These are phyloP conservation scores for Orussus abietinus DNA, from an alignment of 1,140 invertebrate genomes.

Conservation along the genomic window DNA sequence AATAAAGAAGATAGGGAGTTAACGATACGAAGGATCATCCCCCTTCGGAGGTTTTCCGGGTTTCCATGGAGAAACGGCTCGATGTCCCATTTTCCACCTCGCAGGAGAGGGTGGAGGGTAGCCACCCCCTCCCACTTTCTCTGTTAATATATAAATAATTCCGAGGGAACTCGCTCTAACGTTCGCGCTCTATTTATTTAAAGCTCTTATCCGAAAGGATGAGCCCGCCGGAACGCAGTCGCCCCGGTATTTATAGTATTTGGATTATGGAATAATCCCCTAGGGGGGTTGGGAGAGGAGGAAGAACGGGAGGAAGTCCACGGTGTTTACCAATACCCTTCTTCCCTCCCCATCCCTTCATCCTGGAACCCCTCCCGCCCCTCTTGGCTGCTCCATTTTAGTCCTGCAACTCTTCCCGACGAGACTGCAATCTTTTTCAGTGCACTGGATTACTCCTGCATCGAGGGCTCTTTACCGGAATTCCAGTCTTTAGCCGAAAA, in stretches of 20 bases:
- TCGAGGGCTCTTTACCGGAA: conserved; percentile 30
- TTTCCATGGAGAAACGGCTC: too few relatives aligned
- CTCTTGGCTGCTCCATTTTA: conserved; percentile 8
- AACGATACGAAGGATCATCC: too few relatives aligned
- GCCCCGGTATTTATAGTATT: conserved; percentile 48
- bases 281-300: conserved; percentile 20
- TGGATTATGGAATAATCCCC: conserved; percentile 47
- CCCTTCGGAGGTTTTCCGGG: too few relatives aligned
- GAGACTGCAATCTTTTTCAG: conserved; percentile 3
- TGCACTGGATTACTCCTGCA: conserved; percentile 30
- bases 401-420: not conserved
- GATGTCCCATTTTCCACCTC: too few relatives aligned
- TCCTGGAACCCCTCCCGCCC: conserved; percentile 18
- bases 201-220: conserved; percentile 29
- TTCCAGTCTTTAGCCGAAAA: conserved; percentile 39
- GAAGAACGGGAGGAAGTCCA: conserved; percentile 21
- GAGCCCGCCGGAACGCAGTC: conserved; percentile 20
- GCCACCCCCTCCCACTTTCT: too few relatives aligned
- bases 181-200: conserved; percentile 38
- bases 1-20: too few relatives aligned
- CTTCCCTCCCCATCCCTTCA: conserved; percentile 3
- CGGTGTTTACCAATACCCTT: conserved; percentile 46
- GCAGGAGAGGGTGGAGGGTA: too few relatives aligned
- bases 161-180: conserved; percentile 20
- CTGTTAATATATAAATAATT: conserved; percentile 30